A percentile compares a stretch with the other conserved stretches of the same genome.
Evolutionary conservation across 2,113 vertebrate genomes (phyloP).

Genomic region (Ptilorrhoa leucosticta): DNA sequence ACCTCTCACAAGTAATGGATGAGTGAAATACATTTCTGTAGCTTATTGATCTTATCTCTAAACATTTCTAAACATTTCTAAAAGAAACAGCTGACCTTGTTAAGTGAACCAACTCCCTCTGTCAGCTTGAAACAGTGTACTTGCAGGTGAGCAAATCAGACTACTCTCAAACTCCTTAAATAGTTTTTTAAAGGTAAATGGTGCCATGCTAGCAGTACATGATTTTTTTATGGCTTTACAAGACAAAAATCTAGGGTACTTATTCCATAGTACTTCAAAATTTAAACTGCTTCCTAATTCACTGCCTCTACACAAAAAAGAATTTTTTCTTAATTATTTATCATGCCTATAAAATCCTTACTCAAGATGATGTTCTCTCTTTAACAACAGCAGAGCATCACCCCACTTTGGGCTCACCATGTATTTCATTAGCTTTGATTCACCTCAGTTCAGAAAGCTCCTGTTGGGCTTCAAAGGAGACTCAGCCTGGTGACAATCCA

Average conservation of each 20-base stretch:
- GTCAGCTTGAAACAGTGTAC: background rate
- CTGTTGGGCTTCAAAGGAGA: background rate
- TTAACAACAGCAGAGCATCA: background rate
- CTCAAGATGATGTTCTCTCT: background rate
- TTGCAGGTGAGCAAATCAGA: background rate
- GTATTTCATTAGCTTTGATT: background rate
- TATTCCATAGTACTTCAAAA: background rate
- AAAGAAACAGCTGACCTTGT: background rate
- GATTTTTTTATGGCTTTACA: background rate
- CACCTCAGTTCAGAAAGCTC: fast-evolving
- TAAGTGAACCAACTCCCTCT: background rate
- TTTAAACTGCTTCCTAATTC: background rate
- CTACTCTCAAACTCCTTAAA: background rate
- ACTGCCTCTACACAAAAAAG: background rate
- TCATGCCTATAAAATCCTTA: background rate
- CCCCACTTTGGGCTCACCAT: background rate
- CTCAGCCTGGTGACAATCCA: background rate
- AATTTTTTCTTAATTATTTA: background rate
- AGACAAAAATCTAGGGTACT: background rate
- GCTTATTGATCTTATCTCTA: background rate
- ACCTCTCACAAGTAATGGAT: background rate
- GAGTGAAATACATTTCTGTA: background rate
- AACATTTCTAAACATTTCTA: background rate
- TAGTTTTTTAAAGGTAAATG: background rate
- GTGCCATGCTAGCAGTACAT: background rate